Evolutionary conservation across 2,113 vertebrate species (phyloP).

Genomic region (Urocitellus parryii): DNA sequence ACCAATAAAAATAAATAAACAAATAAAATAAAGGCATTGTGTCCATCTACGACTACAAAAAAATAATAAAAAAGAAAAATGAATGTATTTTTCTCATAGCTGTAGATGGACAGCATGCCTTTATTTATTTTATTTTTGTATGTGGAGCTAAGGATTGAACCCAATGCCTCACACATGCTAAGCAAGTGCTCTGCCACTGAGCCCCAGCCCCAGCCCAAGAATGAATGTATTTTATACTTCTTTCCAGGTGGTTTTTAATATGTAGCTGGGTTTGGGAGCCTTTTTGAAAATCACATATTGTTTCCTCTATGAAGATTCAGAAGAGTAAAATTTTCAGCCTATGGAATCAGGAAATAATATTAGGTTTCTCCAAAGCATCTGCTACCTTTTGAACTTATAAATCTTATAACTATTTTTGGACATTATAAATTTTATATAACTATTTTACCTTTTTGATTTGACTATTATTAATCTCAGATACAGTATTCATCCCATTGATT

Average conservation of each 20-base stretch:
- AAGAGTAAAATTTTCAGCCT: neutral
- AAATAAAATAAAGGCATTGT: too few species aligned
- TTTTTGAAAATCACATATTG: neutral
- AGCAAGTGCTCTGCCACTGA: too few species aligned
- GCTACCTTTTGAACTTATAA: neutral
- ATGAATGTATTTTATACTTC: neutral
- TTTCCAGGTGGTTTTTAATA: constrained; percentile 1
- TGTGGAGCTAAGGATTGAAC: too few species aligned
- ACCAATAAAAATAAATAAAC: too few species aligned
- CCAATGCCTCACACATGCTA: too few species aligned
- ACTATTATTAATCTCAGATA: neutral
- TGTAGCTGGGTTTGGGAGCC: neutral
- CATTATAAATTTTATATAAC: neutral
- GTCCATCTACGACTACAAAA: too few species aligned
- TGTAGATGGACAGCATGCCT: too few species aligned
- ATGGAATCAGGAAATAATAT: neutral
- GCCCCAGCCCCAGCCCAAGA: too few species aligned
- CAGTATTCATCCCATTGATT: neutral
- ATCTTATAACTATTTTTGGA: neutral
- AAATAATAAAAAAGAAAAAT: too few species aligned
- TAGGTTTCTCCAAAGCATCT: neutral
- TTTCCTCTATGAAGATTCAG: neutral
- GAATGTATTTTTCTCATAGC: too few species aligned
- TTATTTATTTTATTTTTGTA: too few species aligned
- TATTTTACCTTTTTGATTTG: neutral